Percentiles rank a stretch among this genome's conserved stretches.
phyloP scores from a whole-genome alignment of 2,113 vertebrate species.

The Xyrauchen texanus region DNA sequence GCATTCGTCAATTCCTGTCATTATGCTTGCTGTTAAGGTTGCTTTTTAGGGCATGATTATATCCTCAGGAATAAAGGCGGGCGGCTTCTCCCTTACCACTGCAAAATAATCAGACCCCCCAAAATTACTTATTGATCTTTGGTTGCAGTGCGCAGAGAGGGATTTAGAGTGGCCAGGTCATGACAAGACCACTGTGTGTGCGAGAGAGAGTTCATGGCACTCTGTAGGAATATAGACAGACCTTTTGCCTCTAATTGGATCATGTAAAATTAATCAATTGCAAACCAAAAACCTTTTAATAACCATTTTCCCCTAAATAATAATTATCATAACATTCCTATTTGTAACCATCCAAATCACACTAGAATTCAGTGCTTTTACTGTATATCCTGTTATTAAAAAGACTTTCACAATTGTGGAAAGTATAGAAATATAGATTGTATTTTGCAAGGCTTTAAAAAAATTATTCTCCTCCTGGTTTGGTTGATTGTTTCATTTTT shows the following conservation, averaged over 20 bases:
- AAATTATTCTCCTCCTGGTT: too few relatives aligned
- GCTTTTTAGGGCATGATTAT: constrained; percentile 92
- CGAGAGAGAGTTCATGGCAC: constrained; percentile 36
- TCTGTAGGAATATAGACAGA: constrained; percentile 46
- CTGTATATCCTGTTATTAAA: constrained; percentile 1
- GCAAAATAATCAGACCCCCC: constrained; percentile 97
- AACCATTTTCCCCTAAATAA: constrained; percentile 52
- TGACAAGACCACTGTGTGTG: constrained; percentile 71
- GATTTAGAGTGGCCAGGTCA: constrained; percentile 81
- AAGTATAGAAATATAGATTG: neutral
- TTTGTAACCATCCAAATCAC: constrained; percentile 27
- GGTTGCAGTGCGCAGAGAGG: constrained; percentile 67
- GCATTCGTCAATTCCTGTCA: constrained; percentile 60
- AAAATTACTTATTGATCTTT: constrained; percentile 99
- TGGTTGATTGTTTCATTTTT: too few relatives aligned
- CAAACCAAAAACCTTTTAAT: constrained; percentile 55
- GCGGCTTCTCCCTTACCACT: constrained; percentile 83
- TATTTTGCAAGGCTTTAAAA: neutral
- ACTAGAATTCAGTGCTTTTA: constrained; percentile 32
- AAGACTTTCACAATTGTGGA: constrained; percentile 19
- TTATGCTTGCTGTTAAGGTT: constrained; percentile 75
- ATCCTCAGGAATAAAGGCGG: constrained; percentile 85
- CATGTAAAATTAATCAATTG: constrained; percentile 66
- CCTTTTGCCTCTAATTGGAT: constrained; percentile 34
- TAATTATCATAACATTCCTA: constrained; percentile 37